Base-by-base conservation (phyloP, 2,888 invertebrate genomes). In the Lucinisca nassula region DNA sequence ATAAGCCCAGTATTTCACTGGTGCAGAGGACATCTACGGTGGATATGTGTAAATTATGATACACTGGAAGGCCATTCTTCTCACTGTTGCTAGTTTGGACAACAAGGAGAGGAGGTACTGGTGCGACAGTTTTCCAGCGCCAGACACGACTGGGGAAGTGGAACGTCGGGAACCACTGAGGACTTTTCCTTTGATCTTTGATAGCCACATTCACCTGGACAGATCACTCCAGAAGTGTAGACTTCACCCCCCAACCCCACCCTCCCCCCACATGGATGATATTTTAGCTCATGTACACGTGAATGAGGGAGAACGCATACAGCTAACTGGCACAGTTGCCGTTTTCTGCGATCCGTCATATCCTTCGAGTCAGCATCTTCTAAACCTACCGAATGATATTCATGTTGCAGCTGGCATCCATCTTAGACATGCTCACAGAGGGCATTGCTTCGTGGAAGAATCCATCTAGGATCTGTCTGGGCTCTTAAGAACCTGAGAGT, bases 121-220 rank as follows among this genome's bases (percentile, higher is more conserved):
- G 79, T 21, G 6, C 10, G 35, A 70, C 37, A 70, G 24, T 14
- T 72, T 35, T 35, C 35, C 14, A 24, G 49, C 17, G 1, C 79
- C 79, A 1, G 72, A 79, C 3, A 14, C 27, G 14, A 32, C n/a
- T n/a, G 32, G 8, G 12, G n/a, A 61, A 61, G 10, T 40, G 14
- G 67, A 27, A 24, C 6, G 1, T 12, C 38, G 24, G 0, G 32
- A 40, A 45, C 79, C 70, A 49, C 17, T 67, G 24, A 21, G 24
- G 27, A 30, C 21, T 0, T 21, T 58, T 6, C 55, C 72, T 0
- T 24, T 45, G 12, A 78, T 58, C 3, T 51, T 78, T 37, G 78
- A 82, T 27, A 58, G 58, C 40, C 73, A 82, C 21, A 72, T 82
- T 55, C 75, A 72, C n/a, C n/a, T 78, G 27, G 72, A 78, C n/a